Base-by-base conservation (phyloP, 2,113 vertebrate species). In the Phylloscopus trochilus region DNA sequence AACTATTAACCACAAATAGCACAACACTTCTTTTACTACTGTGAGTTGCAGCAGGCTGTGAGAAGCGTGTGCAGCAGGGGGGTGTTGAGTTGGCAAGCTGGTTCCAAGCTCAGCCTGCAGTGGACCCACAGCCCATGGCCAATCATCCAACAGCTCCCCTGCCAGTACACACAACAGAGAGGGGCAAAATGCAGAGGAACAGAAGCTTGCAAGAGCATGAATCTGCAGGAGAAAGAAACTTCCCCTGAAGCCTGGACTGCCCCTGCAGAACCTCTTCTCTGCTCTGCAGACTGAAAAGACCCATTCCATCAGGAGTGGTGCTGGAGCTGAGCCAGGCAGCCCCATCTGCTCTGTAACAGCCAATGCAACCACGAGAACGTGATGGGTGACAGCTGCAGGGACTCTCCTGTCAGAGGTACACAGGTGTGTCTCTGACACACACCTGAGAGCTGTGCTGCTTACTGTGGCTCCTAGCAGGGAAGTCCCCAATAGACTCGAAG, bases 311-410 rank as follows among this genome's bases (percentile, higher is more conserved):
- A n/a, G 68, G 33, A 66, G 58, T 66, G 16, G 30, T 4, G 44
- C 51, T 72, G 58, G 68, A 60, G 68, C 53, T 24, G n/a, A 86
- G 35, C 27, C 62, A 35, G n/a, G 75, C 35, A 86, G 41, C 18
- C n/a, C 53, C 22, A 47, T 19, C 41, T 74, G 53, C 60, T 79
- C 60, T 46, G 39, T 15, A 14, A 53, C 22, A 79, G 31, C 21
- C 59, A 73, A 52, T 0, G 0, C 46, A 67, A 15, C 46, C 35
- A 43, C 4, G 4, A 27, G 73, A 70, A 31, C 1, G 1, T 9
- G 53, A 47, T 0, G 30, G 55, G 52, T 14, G 67, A 41, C 19
- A 91, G 62, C 53, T 60, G 69, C 21, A 30, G 37, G 24, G 7
- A 19, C 21, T 31, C 28, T 33, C 13, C 2, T 14, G 60, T 60